phyloP scores from a whole-genome alignment of 2,888 invertebrate species.

The Heliothis peltigera region DNA sequence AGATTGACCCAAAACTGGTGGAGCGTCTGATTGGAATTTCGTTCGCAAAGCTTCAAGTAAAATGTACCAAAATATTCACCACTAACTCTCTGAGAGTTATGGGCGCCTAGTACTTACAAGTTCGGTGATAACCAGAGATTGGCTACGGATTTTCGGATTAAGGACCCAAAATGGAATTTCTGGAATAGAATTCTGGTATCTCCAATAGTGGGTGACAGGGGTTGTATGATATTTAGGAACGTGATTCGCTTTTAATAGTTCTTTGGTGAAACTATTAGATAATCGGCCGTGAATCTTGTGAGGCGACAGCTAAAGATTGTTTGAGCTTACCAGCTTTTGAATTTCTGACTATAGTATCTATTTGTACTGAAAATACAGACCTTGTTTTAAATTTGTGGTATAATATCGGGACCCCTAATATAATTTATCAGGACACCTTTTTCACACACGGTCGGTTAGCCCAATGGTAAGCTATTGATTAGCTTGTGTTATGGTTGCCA shows the following conservation, averaged over 20 bases:
- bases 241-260: conserved; percentile 35
- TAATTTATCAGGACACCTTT: too few species aligned
- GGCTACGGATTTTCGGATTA: conserved; percentile 13
- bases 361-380: background rate
- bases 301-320: background rate
- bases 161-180: conserved; percentile 7
- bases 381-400: background rate
- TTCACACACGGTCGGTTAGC: too few species aligned
- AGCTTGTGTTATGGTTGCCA: too few species aligned
- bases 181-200: conserved; percentile 9
- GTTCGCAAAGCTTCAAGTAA: conserved; percentile 25
- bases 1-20: conserved; percentile 50
- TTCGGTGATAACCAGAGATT: conserved; percentile 19
- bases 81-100: conserved; percentile 37
- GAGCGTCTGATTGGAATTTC: conserved; percentile 53
- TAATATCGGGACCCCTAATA: too few species aligned
- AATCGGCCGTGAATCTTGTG: conserved; percentile 6
- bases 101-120: conserved; percentile 27
- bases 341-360: background rate
- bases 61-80: conserved; percentile 21
- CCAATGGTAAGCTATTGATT: too few species aligned
- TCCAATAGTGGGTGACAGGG: conserved; percentile 16
- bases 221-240: conserved; percentile 21
- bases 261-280: conserved; percentile 3
- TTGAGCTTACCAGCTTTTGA: conserved; percentile 1